phyloP scores from a whole-genome alignment of 2,888 invertebrate genomes.

The Volucella inanis region DNA sequence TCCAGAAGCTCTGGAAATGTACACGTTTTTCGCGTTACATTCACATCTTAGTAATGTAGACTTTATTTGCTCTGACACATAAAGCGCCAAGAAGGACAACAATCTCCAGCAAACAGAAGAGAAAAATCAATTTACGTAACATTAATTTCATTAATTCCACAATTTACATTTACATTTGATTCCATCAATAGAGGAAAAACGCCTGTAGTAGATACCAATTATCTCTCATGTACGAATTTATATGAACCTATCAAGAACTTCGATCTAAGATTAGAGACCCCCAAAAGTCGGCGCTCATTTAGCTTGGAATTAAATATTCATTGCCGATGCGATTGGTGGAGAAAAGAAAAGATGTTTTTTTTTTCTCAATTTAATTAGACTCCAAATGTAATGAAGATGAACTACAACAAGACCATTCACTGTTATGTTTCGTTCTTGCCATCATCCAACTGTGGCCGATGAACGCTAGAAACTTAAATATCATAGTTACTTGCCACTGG shows the following conservation, averaged over 20 bases:
- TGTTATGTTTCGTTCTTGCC: background rate
- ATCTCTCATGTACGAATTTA: background rate
- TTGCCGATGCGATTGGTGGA: constrained; percentile 50
- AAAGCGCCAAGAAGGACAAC: too few relatives aligned
- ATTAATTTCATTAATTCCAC: too few relatives aligned
- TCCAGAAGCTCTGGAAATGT: too few relatives aligned
- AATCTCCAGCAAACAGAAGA: too few relatives aligned
- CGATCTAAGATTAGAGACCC: background rate
- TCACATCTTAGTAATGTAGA: too few relatives aligned
- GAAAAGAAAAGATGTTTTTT: constrained; percentile 49
- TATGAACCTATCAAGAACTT: background rate
- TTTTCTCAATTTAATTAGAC: constrained; percentile 61
- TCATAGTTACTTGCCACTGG: background rate
- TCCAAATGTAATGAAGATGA: constrained; percentile 45
- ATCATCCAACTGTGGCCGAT: background rate
- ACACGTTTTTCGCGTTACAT: too few relatives aligned
- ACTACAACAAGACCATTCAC: constrained; percentile 10
- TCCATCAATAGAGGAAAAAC: too few relatives aligned
- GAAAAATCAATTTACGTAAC: too few relatives aligned
- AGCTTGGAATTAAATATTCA: constrained; percentile 56
- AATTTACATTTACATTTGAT: too few relatives aligned
- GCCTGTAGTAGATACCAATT: background rate
- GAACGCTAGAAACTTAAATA: background rate
- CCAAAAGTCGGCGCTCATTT: constrained; percentile 47
- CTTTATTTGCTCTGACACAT: too few relatives aligned